Conservation (phyloP, 2,888 invertebrate species). For the Pantelozetes paolii region DNA sequence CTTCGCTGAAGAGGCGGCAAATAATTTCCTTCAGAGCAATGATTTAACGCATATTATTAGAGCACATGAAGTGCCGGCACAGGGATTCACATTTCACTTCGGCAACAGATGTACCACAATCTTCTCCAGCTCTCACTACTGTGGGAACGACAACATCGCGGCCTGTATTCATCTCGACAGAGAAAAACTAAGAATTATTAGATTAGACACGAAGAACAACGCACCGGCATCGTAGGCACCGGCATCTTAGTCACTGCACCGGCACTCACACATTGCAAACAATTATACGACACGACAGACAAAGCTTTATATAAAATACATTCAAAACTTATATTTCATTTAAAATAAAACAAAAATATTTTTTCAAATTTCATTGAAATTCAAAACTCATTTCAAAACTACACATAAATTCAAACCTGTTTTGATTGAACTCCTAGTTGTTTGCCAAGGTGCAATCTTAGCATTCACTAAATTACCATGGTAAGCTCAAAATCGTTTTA, state of each 20-base stretch:
- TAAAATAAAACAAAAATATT: too few species aligned
- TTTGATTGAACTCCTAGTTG: too few species aligned
- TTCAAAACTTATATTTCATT: too few species aligned
- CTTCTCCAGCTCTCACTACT: constrained; percentile 70
- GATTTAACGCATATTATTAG: constrained; percentile 66
- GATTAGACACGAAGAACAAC: constrained; percentile 57
- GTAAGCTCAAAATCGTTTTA: too few species aligned
- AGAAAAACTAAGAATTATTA: constrained; percentile 62
- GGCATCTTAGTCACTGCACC: not conserved
- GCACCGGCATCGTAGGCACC: not conserved
- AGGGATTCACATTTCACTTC: constrained; percentile 57
- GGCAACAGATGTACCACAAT: constrained; percentile 67
- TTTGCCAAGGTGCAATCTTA: too few species aligned
- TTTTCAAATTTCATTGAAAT: too few species aligned
- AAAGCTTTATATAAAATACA: too few species aligned
- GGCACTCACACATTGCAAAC: too few species aligned
- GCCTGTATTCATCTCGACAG: constrained; percentile 66
- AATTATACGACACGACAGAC: too few species aligned
- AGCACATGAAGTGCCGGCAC: constrained; percentile 69
- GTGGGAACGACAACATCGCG: constrained; percentile 67
- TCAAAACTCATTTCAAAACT: too few species aligned
- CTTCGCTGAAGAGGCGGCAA: constrained; percentile 65
- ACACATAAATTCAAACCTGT: too few species aligned
- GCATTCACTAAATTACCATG: too few species aligned
- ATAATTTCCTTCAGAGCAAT: constrained; percentile 64